phyloP scores from a whole-genome alignment of 2,888 invertebrate genomes.

The Podotricha telesiphe region DNA sequence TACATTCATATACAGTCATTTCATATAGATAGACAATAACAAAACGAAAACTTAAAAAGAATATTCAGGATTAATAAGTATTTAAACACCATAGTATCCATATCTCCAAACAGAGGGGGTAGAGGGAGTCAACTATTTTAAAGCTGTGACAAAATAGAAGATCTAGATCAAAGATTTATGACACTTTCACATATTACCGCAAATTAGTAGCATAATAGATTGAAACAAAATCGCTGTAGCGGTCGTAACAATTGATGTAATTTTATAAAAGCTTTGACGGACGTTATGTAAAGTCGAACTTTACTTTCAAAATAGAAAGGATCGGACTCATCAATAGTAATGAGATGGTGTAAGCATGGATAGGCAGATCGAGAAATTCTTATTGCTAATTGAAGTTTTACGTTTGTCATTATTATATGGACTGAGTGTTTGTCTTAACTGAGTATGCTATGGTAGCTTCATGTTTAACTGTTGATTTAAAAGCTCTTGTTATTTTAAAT shows the following conservation, averaged over 20 bases:
- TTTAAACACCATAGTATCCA: no score
- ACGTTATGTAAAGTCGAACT: conserved; percentile 53
- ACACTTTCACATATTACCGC: background rate
- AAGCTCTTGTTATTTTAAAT: no score
- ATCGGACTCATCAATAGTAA: conserved; percentile 49
- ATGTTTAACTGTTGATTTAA: no score
- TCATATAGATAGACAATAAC: no score
- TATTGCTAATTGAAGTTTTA: conserved; percentile 12
- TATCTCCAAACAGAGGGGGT: no score
- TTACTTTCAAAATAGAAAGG: conserved; percentile 59
- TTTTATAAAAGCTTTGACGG: conserved; percentile 39
- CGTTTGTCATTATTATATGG: conserved; percentile 3
- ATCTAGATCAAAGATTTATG: background rate
- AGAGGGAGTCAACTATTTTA: no score
- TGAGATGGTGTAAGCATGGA: conserved; percentile 39
- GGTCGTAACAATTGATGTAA: conserved; percentile 18
- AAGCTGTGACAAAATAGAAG: background rate
- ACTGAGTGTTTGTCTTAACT: background rate
- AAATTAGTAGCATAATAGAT: background rate
- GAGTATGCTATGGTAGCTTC: no score
- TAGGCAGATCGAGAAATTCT: background rate
- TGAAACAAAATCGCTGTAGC: conserved; percentile 17
- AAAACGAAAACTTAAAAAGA: no score
- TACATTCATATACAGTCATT: no score
- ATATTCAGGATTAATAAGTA: no score